Conservation (phyloP, 2,888 invertebrate species). For the Drosophila melanocephala region DNA sequence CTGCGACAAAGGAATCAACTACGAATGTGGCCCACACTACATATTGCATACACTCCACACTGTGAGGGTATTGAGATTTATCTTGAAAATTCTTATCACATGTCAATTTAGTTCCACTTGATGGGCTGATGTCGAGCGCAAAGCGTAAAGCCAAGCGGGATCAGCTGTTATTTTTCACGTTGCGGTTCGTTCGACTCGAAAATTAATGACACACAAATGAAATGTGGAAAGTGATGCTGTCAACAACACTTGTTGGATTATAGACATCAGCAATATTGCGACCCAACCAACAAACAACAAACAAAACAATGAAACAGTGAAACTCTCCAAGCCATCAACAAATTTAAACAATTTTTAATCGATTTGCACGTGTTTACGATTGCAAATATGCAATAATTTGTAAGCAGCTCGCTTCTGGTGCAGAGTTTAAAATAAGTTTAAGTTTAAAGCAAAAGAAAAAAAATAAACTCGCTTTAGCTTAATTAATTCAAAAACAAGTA, state of each 20-base stretch:
- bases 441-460: background rate
- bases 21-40: background rate
- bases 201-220: conserved; percentile 76
- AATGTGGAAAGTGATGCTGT: conserved; percentile 76
- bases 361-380: background rate
- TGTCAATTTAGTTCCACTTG: conserved; percentile 76
- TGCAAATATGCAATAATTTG: background rate
- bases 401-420: background rate
- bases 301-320: background rate
- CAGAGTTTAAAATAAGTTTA: background rate
- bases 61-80: conserved; percentile 51
- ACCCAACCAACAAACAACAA: background rate
- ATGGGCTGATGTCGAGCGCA: conserved; percentile 45
- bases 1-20: background rate
- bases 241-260: conserved; percentile 77
- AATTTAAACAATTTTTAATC: background rate
- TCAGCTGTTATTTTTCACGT: conserved; percentile 78
- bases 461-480: background rate
- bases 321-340: background rate
- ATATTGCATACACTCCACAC: conserved; percentile 11
- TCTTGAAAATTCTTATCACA: conserved; percentile 70
- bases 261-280: conserved; percentile 31
- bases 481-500: background rate
- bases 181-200: conserved; percentile 64
- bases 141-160: conserved; percentile 59